Base-by-base conservation (phyloP, 35 echinoderm and acorn worm species). In the Eucidaris tribuloides region DNA sequence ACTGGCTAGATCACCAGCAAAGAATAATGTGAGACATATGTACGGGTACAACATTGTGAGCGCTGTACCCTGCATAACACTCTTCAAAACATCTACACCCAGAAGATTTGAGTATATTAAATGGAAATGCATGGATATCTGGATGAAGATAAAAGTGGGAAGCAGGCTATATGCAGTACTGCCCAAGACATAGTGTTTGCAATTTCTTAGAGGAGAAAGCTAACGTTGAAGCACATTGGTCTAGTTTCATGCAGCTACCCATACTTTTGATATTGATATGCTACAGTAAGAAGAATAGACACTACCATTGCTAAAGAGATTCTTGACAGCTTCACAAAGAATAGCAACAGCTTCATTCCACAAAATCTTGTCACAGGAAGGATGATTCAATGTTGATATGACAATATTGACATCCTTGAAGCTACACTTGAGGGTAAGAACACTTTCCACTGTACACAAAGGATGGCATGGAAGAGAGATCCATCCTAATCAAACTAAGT, bases 371-470 rank as follows among this genome's bases (percentile, higher is more conserved):
- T 31, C 23, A 49, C 37, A 85, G 65, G 58, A 1, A 19, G 32
- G 25, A 50, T 85, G 34, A 50, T 85, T 38, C 65, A 76, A 66
- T 85, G 43, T 76, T 28, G 66, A 11, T 45, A 28, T 40, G 83
- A 86, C 58, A 86, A 77, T 52, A 86, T 86, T 77, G 49, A 86
- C 48, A 43, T 77, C 14, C 19, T 86, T 31, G 83, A 86, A 59
- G 70, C 48, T 29, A 86, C 83, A 19, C 50, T 77, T 38, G 83
- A 86, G 58, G 83, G 83, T 76, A 86, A 76, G 62, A 43, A 40
- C 36, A 86, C 68, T 2, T 86, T 86, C 46, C 70, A 86, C 58
- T 45, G 45, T 33, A 86, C 68, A 86, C 83, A 77, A 20, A 78
- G 76, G 83, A 28, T 86, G 33, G 62, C 78, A 41, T 77, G 30